phyloP scores from a whole-genome alignment of 2,797 vertebrate species.

The Spizella passerina region DNA sequence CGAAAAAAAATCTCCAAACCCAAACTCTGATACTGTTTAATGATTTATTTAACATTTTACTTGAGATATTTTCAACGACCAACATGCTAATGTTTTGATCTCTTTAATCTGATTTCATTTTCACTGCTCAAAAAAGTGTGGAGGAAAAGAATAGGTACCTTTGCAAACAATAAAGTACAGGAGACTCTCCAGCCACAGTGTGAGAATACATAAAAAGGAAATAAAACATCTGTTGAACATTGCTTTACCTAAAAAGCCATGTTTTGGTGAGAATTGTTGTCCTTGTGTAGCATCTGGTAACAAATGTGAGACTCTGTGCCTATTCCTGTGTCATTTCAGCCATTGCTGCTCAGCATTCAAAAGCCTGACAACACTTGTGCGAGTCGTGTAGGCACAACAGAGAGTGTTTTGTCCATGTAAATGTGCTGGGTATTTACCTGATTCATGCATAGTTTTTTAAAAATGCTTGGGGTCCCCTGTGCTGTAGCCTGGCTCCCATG shows the following conservation, averaged over 20 bases:
- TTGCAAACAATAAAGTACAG: background rate
- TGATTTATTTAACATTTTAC: background rate
- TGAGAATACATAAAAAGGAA: background rate
- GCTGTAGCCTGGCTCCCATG: background rate
- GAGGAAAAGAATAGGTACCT: background rate
- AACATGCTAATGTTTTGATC: background rate
- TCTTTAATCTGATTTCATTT: background rate
- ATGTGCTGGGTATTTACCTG: accelerated
- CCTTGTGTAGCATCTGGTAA: background rate
- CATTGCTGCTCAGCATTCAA: accelerated
- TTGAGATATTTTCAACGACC: background rate
- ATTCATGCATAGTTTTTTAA: background rate
- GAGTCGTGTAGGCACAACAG: background rate
- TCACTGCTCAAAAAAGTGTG: background rate
- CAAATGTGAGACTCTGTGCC: background rate
- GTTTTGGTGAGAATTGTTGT: background rate
- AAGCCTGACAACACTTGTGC: background rate
- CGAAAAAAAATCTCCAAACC: background rate
- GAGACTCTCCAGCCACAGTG: background rate
- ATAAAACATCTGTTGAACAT: background rate
- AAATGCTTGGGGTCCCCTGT: background rate
- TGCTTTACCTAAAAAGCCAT: background rate
- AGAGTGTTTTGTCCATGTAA: background rate
- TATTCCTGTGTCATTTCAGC: accelerated
- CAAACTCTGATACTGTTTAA: background rate